phyloP scores from a whole-genome alignment of 2,113 vertebrate genomes.

The Mus pahari region DNA sequence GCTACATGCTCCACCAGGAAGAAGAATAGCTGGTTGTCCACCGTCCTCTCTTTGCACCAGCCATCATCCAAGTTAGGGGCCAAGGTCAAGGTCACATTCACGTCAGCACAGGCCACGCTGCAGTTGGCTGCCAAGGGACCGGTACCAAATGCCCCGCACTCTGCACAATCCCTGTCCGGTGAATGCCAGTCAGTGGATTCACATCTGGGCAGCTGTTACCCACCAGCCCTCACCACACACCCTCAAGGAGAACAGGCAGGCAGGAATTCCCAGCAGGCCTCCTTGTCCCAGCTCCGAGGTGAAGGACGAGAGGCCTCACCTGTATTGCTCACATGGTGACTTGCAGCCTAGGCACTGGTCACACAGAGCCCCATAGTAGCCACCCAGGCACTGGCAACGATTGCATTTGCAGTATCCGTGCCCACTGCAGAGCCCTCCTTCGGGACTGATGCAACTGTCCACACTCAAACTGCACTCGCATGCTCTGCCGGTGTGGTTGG shows the following conservation, averaged over 20 bases:
- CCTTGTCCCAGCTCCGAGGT: not conserved
- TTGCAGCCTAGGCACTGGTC: constrained; percentile 81
- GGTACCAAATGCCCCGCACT: constrained; percentile 81
- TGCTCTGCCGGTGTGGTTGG: constrained; percentile 81
- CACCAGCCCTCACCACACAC: not conserved
- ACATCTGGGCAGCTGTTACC: not conserved
- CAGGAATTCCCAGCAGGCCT: not conserved
- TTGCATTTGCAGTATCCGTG: constrained; percentile 86
- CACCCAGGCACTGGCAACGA: constrained; percentile 82
- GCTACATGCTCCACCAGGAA: constrained; percentile 75
- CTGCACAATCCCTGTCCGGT: constrained; percentile 82
- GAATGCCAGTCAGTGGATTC: not conserved
- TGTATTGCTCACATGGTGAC: constrained; percentile 77
- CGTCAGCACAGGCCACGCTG: constrained; percentile 69
- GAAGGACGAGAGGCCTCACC: constrained; percentile 40
- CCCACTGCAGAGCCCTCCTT: constrained; percentile 78
- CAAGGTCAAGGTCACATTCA: constrained; percentile 68
- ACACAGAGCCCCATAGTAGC: constrained; percentile 82
- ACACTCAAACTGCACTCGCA: constrained; percentile 84
- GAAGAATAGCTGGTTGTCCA: constrained; percentile 78
- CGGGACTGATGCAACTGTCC: constrained; percentile 66
- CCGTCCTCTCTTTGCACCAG: constrained; percentile 82
- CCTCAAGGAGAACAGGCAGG: not conserved
- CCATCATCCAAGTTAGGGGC: constrained; percentile 55
- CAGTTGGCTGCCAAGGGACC: constrained; percentile 79